These are phyloP conservation scores for Anarsia innoxiella DNA, from an alignment of 2,888 invertebrate genomes.

Conservation along the genomic window DNA sequence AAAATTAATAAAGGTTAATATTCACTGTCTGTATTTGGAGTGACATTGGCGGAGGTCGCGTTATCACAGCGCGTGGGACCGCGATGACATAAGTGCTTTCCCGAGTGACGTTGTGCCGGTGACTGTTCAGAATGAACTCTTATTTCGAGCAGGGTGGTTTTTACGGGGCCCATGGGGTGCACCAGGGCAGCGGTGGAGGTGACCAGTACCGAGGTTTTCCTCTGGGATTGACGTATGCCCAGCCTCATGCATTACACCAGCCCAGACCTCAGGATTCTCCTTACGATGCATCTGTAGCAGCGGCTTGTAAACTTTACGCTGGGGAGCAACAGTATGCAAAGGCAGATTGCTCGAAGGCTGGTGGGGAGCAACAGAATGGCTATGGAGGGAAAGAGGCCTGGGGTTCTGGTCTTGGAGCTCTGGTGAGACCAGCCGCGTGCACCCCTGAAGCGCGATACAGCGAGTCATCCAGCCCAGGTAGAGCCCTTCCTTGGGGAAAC, in stretches of 20 bases:
- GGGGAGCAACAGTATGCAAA: constrained; percentile 81
- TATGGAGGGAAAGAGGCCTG: constrained; percentile 82
- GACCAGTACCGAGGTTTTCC: constrained; percentile 92
- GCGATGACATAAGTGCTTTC: constrained; percentile 71
- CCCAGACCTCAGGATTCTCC: constrained; percentile 92
- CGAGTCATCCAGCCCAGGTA: constrained; percentile 88
- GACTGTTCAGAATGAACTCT: constrained; percentile 88
- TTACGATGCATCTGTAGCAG: constrained; percentile 92
- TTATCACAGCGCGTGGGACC: constrained; percentile 64
- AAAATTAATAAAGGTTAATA: constrained; percentile 71
- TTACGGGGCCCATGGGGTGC: constrained; percentile 91
- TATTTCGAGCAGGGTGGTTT: constrained; percentile 97
- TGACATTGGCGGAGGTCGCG: constrained; percentile 69
- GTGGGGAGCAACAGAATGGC: constrained; percentile 78
- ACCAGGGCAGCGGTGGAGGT: constrained; percentile 84
- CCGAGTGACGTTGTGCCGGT: constrained; percentile 64
- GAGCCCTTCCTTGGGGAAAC: constrained; percentile 89
- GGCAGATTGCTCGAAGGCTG: constrained; percentile 85
- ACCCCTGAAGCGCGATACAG: constrained; percentile 92
- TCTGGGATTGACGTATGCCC: constrained; percentile 88
- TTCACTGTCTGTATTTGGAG: constrained; percentile 58
- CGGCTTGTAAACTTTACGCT: constrained; percentile 88
- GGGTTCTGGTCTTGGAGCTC: constrained; percentile 79
- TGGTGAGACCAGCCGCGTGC: constrained; percentile 89
- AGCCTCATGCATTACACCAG: constrained; percentile 85